phyloP scores from a whole-genome alignment of 2,888 invertebrate genomes.

The Ophonus ardosiacus region DNA sequence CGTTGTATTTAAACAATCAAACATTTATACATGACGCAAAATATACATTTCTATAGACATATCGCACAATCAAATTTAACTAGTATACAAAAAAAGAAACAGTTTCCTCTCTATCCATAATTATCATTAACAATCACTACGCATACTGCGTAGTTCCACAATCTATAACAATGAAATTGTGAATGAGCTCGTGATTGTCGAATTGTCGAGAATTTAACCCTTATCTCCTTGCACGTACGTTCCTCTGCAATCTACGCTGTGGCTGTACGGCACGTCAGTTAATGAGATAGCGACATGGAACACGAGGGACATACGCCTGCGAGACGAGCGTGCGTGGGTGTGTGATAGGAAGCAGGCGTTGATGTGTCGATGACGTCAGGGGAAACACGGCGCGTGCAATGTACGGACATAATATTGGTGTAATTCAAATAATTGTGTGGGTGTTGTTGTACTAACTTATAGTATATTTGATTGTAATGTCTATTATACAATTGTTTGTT shows the following conservation, averaged over 20 bases:
- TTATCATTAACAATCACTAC: constrained; percentile 14
- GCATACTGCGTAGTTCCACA: constrained; percentile 32
- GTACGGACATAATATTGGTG: not conserved
- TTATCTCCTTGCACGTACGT: constrained; percentile 1
- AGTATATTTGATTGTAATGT: not conserved
- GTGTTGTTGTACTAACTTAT: not conserved
- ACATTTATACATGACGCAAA: too few relatives aligned
- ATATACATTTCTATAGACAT: too few relatives aligned
- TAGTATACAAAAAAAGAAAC: not conserved
- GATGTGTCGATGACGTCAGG: constrained; percentile 38
- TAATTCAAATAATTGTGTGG: not conserved
- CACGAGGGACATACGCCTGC: not conserved
- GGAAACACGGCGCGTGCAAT: constrained; percentile 17
- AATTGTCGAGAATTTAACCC: not conserved
- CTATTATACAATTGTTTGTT: too few relatives aligned
- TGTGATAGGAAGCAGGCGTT: not conserved
- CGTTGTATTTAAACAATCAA: too few relatives aligned
- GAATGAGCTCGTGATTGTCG: not conserved
- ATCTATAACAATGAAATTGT: constrained; percentile 13
- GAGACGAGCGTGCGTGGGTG: constrained; percentile 1
- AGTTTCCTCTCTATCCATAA: not conserved
- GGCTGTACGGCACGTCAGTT: not conserved
- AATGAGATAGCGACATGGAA: constrained; percentile 22
- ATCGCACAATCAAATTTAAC: too few relatives aligned
- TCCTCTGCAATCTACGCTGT: not conserved